Conservation (phyloP, 1,140 invertebrate species). For the Achatina immaculata region DNA sequence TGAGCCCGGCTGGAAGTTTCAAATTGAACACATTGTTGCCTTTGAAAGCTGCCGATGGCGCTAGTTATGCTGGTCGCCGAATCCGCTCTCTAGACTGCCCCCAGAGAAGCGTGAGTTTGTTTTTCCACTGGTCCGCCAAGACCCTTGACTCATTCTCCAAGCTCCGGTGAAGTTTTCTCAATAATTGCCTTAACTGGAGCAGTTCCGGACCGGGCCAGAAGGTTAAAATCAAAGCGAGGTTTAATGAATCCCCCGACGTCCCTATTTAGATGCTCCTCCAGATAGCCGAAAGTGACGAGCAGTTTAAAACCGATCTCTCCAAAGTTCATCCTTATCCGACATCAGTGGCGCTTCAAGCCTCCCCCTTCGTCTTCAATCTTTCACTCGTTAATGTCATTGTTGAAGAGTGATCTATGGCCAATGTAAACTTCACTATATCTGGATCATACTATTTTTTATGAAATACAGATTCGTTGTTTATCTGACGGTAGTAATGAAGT, state of each 20-base stretch:
- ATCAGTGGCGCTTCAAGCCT: not conserved
- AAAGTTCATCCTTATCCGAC: constrained; percentile 1
- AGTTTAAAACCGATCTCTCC: not conserved
- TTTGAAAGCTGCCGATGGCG: constrained; percentile 7
- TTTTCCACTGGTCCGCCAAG: constrained; percentile 5
- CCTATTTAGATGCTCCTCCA: constrained; percentile 21
- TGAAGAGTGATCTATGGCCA: too few species aligned
- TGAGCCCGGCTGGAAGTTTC: constrained; percentile 9
- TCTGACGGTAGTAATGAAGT: too few species aligned
- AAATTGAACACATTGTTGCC: constrained; percentile 29
- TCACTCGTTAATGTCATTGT: too few species aligned
- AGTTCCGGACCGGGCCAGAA: not conserved
- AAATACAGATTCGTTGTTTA: too few species aligned
- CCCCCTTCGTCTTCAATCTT: not conserved
- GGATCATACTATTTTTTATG: too few species aligned
- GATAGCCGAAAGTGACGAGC: not conserved
- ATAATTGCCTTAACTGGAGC: constrained; percentile 29
- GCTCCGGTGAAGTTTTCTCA: not conserved
- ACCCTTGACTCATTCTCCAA: not conserved
- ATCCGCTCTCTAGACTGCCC: not conserved
- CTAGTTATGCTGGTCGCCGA: not conserved
- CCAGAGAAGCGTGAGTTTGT: constrained; percentile 19
- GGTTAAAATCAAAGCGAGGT: constrained; percentile 20
- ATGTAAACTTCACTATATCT: too few species aligned
- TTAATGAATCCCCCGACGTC: constrained; percentile 23